These are phyloP conservation scores for Solenopsis invicta DNA, from an alignment of 1,140 invertebrate genomes.

Conservation along the genomic window DNA sequence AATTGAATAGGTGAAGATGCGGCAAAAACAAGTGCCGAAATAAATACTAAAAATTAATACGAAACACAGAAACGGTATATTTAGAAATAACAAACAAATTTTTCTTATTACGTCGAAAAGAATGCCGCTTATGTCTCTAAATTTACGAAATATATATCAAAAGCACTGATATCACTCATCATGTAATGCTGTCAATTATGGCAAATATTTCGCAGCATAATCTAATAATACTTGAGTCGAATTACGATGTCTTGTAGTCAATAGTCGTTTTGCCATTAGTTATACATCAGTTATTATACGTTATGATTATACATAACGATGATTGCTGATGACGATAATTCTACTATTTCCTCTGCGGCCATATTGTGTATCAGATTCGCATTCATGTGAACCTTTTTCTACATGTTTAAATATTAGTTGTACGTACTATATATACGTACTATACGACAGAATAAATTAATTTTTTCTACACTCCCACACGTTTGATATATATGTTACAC, in stretches of 20 bases:
- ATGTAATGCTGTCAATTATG: neutral
- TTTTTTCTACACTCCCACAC: neutral
- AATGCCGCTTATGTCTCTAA: neutral
- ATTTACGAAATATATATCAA: slow-evolving; percentile 18
- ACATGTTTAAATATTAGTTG: neutral
- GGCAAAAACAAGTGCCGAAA: slow-evolving; percentile 7
- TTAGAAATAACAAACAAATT: slow-evolving; percentile 4
- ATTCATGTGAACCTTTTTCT: neutral
- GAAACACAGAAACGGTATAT: neutral
- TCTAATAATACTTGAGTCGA: slow-evolving; percentile 38
- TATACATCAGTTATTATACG: slow-evolving; percentile 11
- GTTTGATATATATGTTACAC: neutral
- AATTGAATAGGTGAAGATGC: neutral
- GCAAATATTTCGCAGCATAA: slow-evolving; percentile 33
- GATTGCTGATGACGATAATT: neutral
- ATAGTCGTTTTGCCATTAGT: neutral
- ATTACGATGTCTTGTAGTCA: neutral
- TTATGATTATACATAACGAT: slow-evolving; percentile 16
- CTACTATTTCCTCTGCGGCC: neutral
- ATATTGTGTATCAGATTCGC: neutral
- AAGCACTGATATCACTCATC: slow-evolving; percentile 30
- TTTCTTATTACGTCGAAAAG: neutral
- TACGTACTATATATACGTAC: neutral
- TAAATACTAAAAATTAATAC: neutral
- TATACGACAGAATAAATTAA: neutral